Conservation (phyloP, 2,113 vertebrate genomes). For the Tachysurus fulvidraco region DNA sequence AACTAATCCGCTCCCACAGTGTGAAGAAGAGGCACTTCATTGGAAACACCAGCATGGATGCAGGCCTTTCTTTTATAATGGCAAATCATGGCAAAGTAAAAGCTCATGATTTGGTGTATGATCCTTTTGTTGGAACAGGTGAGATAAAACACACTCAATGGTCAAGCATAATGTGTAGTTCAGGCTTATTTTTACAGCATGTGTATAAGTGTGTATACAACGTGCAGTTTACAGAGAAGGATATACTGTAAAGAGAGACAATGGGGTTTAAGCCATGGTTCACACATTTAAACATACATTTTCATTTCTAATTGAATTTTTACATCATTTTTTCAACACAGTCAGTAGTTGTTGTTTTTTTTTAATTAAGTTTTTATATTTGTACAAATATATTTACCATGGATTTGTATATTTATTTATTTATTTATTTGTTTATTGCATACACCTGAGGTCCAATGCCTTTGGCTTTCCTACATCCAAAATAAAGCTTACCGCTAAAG, state of each 20-base stretch:
- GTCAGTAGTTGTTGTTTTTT: background rate
- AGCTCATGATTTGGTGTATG: constrained; percentile 88
- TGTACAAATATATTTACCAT: background rate
- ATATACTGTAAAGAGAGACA: background rate
- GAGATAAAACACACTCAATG: constrained; percentile 31
- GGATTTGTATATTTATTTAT: background rate
- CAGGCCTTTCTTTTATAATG: constrained; percentile 95
- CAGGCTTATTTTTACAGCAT: background rate
- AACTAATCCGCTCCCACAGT: constrained; percentile 82
- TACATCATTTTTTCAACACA: background rate
- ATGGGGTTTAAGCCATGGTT: background rate
- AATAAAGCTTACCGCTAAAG: background rate
- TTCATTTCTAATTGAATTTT: background rate
- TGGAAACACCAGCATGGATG: constrained; percentile 98
- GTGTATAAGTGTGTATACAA: background rate
- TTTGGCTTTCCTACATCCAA: background rate
- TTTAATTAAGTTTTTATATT: too few species aligned
- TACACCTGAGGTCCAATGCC: too few species aligned
- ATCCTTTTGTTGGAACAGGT: constrained; percentile 99
- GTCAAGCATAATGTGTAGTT: background rate
- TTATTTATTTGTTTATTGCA: background rate
- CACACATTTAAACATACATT: background rate
- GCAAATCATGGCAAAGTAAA: constrained; percentile 94
- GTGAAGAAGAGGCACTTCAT: constrained; percentile 98
- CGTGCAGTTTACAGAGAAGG: background rate